These are phyloP conservation scores for Indri indri DNA, from an alignment of 2,113 vertebrate genomes.

Conservation along the genomic window DNA sequence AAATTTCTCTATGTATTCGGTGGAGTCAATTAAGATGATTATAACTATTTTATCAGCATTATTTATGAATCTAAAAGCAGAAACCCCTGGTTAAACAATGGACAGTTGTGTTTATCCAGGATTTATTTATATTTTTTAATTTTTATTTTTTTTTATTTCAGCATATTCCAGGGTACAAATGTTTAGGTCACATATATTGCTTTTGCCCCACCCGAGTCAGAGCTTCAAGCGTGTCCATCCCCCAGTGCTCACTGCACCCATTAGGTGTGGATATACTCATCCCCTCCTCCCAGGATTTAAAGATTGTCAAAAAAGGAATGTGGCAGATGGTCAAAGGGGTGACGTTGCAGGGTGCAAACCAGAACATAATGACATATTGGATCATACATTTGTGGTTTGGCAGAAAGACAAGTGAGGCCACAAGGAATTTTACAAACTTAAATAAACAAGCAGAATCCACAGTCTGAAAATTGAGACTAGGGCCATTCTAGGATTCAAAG, in stretches of 20 bases:
- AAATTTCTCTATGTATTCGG: not conserved
- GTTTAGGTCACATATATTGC: too few species aligned
- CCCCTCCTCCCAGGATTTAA: not conserved
- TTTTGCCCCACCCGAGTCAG: too few species aligned
- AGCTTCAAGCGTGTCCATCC: too few species aligned
- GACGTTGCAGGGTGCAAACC: constrained; percentile 35
- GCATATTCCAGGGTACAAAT: too few species aligned
- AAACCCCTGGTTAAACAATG: not conserved
- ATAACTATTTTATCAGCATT: not conserved
- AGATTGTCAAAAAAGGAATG: not conserved
- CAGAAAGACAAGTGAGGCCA: not conserved
- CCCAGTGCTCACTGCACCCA: too few species aligned
- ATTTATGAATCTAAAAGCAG: not conserved
- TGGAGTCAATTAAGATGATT: not conserved
- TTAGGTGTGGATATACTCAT: too few species aligned
- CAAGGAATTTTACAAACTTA: constrained; percentile 42
- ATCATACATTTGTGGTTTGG: constrained; percentile 3
- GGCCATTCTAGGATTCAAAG: not conserved
- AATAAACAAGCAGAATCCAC: not conserved
- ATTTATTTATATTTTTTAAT: not conserved
- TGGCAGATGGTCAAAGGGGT: constrained; percentile 38
- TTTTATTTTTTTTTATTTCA: too few species aligned
- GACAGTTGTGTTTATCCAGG: not conserved
- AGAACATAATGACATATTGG: constrained; percentile 4
- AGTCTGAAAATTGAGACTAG: not conserved